Base-by-base conservation (phyloP, 1,140 invertebrate species). In the Potamilus streckersoni region DNA sequence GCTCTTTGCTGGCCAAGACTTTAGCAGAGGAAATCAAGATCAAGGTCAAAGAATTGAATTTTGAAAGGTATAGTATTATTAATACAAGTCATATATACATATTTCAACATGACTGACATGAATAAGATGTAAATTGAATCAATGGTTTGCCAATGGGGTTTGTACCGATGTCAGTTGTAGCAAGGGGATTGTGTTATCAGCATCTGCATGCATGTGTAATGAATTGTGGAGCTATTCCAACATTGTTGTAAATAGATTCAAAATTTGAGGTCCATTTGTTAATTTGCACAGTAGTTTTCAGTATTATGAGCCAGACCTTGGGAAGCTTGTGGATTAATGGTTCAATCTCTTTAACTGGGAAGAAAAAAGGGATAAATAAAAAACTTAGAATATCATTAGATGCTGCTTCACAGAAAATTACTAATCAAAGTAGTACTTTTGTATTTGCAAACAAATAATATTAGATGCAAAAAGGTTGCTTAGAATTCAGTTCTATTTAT, bases 21-120 rank as follows among this genome's bases (percentile, higher is more conserved):
- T 67, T 85, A 5, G 76, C 85, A 19, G 81, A 85, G 16, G 82
- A 82, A 68, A 83, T 86, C 59, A 86, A 84, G 73, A 23, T 31
- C 2, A 76, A 71, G 71, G 85, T 84, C 0, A 84, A 80, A 66
- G 80, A 80, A 66, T 76, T 86, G 1, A 71, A 83, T 59, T 84
- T 83, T 74, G 78, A 81, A 74, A 82, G 85, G 84, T 83, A 74
- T 65, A 67, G 71, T 11, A 15, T 49, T 67, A 14, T 31, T 27
- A 67, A n/a, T 13, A 31, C 19, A 15, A 17, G 20, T 49, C 56
- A n/a, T 4, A 16, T 58, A 20, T 74, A 23, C 58, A 38, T 58
- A 11, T 69, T 11, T 69, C 31, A 19, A 31, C 31, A 31, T 70
- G 67, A 61, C 3, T 61, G 3, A 61, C 3, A n/a, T 70, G 62